These are phyloP conservation scores for Aspidiotus destructor DNA, from an alignment of 2,888 invertebrate genomes.

Conservation along the genomic window DNA sequence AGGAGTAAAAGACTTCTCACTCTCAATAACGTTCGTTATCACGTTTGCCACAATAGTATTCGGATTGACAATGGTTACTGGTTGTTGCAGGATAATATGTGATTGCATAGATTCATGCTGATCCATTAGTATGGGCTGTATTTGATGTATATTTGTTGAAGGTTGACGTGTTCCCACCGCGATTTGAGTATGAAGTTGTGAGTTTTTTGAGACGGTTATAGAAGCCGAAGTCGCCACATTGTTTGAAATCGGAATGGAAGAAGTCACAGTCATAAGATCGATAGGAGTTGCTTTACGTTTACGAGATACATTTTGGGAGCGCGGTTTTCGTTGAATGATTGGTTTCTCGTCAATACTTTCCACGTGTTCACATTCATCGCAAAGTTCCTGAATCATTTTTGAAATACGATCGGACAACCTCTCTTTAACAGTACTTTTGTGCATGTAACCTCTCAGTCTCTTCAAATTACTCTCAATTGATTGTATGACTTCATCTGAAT, in stretches of 20 bases:
- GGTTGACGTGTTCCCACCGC: slow-evolving; percentile 1
- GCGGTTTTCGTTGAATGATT: slow-evolving; percentile 2
- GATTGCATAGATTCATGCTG: slow-evolving; percentile 8
- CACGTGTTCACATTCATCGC: slow-evolving; percentile 23
- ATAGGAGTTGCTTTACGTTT: slow-evolving; percentile 7
- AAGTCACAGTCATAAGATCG: not conserved
- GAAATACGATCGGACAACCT: slow-evolving; percentile 21
- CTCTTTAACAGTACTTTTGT: slow-evolving; percentile 19
- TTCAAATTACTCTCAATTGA: slow-evolving; percentile 21
- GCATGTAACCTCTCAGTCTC: slow-evolving; percentile 15
- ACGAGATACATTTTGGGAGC: not conserved
- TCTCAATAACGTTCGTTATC: not conserved
- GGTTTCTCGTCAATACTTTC: not conserved
- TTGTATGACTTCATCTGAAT: slow-evolving; percentile 12
- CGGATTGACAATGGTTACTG: not conserved
- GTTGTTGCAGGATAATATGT: slow-evolving; percentile 7
- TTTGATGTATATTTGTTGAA: not conserved
- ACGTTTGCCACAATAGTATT: slow-evolving; percentile 12
- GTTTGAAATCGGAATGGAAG: not conserved
- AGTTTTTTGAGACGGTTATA: not conserved
- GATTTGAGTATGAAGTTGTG: not conserved
- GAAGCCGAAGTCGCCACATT: not conserved
- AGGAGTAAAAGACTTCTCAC: slow-evolving; percentile 12
- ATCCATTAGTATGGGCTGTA: slow-evolving; percentile 7
- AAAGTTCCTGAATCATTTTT: slow-evolving; percentile 24